Conservation (phyloP, 1,140 invertebrate genomes). For the Drosophila orosa region DNA sequence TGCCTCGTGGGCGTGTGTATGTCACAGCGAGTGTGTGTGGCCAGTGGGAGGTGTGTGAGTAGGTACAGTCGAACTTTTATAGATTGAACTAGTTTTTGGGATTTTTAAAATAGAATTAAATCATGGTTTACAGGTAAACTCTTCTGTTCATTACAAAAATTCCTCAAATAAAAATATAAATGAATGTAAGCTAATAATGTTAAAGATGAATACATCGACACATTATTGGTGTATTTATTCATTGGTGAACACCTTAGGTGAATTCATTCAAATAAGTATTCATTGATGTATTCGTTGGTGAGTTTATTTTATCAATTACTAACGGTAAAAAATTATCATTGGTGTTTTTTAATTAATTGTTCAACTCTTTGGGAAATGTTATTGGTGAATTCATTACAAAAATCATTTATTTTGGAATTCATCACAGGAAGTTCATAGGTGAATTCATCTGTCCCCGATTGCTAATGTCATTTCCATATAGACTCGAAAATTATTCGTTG, state of each 20-base stretch:
- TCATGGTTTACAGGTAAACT: background rate
- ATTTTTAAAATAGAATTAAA: too few relatives aligned
- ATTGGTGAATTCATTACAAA: background rate
- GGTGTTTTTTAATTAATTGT: background rate
- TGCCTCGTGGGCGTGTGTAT: slow-evolving; percentile 38
- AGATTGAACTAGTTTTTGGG: background rate
- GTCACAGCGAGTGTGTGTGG: slow-evolving; percentile 16
- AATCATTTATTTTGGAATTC: background rate
- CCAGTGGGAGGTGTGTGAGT: slow-evolving; percentile 10
- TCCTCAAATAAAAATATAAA: too few relatives aligned
- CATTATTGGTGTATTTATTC: background rate
- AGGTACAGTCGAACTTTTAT: slow-evolving; percentile 16
- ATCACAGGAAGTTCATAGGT: background rate
- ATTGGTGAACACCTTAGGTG: background rate
- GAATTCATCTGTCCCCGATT: background rate
- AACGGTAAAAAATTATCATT: background rate
- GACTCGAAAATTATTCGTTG: background rate
- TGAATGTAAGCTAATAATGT: background rate
- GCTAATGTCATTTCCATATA: background rate
- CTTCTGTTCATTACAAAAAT: too few relatives aligned
- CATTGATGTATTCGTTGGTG: background rate
- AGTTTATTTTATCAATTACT: background rate
- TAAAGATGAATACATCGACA: background rate
- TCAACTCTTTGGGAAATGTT: too few relatives aligned
- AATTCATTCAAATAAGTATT: background rate